phyloP scores from a whole-genome alignment of 2,113 vertebrate genomes.

The Corynorhinus townsendii region DNA sequence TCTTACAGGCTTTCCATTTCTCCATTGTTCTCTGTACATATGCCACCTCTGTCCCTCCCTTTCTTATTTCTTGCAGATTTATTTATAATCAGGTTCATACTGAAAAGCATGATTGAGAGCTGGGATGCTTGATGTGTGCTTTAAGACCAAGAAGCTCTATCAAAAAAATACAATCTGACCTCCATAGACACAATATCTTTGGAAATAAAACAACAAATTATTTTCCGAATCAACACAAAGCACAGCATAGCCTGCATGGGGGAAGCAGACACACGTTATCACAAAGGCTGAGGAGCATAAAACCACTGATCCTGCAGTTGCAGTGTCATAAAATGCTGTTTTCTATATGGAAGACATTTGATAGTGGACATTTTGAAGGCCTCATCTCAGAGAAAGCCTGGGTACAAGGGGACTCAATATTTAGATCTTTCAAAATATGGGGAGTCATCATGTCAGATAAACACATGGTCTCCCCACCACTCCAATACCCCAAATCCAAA shows the following conservation, averaged over 20 bases:
- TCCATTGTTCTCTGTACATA: neutral
- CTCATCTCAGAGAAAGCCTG: conserved; percentile 69
- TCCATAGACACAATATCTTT: conserved; percentile 64
- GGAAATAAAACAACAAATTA: conserved; percentile 69
- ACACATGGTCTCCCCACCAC: conserved; percentile 71
- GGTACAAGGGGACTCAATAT: conserved; percentile 73
- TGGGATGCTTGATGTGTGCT: conserved; percentile 61
- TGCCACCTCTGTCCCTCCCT: neutral
- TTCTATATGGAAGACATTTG: conserved; percentile 78
- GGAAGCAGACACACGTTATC: conserved; percentile 64
- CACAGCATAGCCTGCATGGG: conserved; percentile 52
- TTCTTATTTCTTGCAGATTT: neutral
- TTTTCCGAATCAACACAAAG: conserved; percentile 75
- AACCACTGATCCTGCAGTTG: conserved; percentile 78
- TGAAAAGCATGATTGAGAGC: conserved; percentile 52
- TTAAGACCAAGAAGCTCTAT: conserved; percentile 66
- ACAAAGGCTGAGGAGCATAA: conserved; percentile 69
- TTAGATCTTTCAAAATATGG: conserved; percentile 74
- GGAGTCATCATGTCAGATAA: conserved; percentile 70
- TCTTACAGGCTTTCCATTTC: neutral
- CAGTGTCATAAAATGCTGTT: conserved; percentile 76
- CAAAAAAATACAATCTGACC: conserved; percentile 68
- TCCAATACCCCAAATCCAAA: conserved; percentile 66
- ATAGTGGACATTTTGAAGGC: conserved; percentile 74
- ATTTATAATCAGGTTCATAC: conserved; percentile 30